Evolutionary conservation across 2,113 vertebrate species (phyloP).

Genomic region (Emberiza fucata): DNA sequence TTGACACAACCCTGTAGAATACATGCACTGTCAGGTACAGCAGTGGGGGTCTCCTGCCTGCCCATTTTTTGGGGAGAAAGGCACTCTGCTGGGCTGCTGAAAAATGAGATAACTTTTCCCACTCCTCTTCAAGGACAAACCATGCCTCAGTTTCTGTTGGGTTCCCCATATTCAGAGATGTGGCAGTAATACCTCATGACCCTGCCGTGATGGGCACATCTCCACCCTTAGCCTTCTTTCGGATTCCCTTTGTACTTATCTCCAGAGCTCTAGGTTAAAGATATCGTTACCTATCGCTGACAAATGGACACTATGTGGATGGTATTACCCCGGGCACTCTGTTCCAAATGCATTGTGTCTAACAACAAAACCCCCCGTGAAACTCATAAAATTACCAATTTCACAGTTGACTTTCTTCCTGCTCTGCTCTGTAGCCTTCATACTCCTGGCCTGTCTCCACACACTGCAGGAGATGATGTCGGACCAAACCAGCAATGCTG

Average conservation of each 20-base stretch:
- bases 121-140: neutral
- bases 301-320: slow-evolving; percentile 68
- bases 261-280: slow-evolving; percentile 54
- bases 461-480: slow-evolving; percentile 80
- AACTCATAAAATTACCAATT: slow-evolving; percentile 87
- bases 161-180: neutral
- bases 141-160: neutral
- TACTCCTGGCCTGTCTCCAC: slow-evolving; percentile 82
- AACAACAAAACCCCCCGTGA: slow-evolving; percentile 82
- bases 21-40: neutral
- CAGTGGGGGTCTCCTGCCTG: neutral
- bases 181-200: neutral
- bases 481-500: slow-evolving; percentile 76
- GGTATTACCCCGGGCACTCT: slow-evolving; percentile 75
- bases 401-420: slow-evolving; percentile 85
- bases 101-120: neutral
- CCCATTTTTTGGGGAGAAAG: neutral
- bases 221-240: neutral
- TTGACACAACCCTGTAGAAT: slow-evolving; percentile 3
- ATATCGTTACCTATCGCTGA: slow-evolving; percentile 71
- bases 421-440: slow-evolving; percentile 83
- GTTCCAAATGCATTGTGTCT: slow-evolving; percentile 79
- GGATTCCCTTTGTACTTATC: neutral
- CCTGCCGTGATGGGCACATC: neutral
- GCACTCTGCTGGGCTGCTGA: neutral